Base-by-base conservation (phyloP, 2,113 vertebrate species). In the Eulemur rufifrons region DNA sequence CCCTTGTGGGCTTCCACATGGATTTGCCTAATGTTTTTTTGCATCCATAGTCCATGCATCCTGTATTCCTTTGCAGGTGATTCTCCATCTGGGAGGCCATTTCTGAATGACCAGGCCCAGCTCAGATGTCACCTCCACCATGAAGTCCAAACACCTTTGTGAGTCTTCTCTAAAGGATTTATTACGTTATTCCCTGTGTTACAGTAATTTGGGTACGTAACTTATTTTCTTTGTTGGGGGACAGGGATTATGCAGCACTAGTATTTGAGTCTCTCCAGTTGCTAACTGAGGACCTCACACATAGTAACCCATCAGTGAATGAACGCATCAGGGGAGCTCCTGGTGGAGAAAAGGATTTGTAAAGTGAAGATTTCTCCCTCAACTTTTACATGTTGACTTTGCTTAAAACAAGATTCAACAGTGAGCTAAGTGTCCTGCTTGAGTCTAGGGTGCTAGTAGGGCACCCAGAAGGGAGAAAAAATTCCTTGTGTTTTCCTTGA, bases 401-500 rank as follows among this genome's bases (percentile, higher is more conserved):
- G 77, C 29, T 93, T 64, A 20, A 80, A 80, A 85, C 1, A 37
- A 85, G 32, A 76, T 69, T 94, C 77, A 21, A 0, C 59, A 91
- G 9, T 83, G 52, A 77, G 42, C 27, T 76, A 92, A 90, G 52
- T 47, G 25, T 77, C 25, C 76, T 80, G 37, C 27, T 87, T 76
- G 83, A 78, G 59, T 80, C 50, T 86, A 34, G 45, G 29, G 52
- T 86, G 15, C 29, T 50, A 15, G 74, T 39, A 27, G 54, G 78
- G 15, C 14, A n/a, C 23, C 27, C 39, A 54, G 29, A 69, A 77
- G 29, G 52, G 39, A 78, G 59, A 52, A 54, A 54, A 54, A 15
- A 20, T 52, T 56, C 77, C 42, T 66, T 88, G 64, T 87, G 23
- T 59, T 89, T 95, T 94, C 64, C 42, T 91, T 42, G 47, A 95